A percentile compares a stretch with the other conserved stretches of the same genome.
Conservation (phyloP, 1,140 invertebrate genomes). For the Hestina assimilis region DNA sequence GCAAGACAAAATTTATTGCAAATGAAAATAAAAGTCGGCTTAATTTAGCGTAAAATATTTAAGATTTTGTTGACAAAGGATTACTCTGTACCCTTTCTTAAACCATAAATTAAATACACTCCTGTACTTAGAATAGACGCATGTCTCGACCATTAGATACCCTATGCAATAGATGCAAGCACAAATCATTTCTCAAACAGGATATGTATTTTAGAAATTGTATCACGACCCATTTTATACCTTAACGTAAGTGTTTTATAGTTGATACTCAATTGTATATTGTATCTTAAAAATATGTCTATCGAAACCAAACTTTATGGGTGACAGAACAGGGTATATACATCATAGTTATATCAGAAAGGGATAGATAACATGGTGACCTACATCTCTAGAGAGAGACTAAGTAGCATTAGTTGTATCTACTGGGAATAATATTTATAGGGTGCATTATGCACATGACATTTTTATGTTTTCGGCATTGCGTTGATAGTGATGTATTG, state of each 20-base stretch:
- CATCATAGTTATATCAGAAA: conserved; percentile 35
- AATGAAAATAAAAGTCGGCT: conserved; percentile 48
- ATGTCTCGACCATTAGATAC: conserved; percentile 62
- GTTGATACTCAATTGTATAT: not conserved
- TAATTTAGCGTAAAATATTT: conserved; percentile 65
- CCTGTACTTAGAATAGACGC: conserved; percentile 49
- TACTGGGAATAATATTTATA: conserved; percentile 74
- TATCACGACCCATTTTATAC: conserved; percentile 18
- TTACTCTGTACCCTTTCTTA: conserved; percentile 63
- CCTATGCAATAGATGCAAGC: conserved; percentile 51
- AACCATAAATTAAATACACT: conserved; percentile 63
- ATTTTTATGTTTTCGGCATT: conserved; percentile 73
- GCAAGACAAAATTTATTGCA: not conserved
- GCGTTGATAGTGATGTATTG: conserved; percentile 51
- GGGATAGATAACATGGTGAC: conserved; percentile 60
- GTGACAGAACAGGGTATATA: conserved; percentile 40
- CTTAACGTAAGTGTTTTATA: conserved; percentile 19
- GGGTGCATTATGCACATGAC: conserved; percentile 76
- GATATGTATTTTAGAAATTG: conserved; percentile 34
- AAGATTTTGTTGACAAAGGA: conserved; percentile 70
- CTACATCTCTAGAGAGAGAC: conserved; percentile 73
- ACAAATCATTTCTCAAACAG: conserved; percentile 57
- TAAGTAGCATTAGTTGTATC: conserved; percentile 63
- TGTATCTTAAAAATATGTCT: not conserved
- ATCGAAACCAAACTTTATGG: conserved; percentile 42